Evolutionary conservation across 2,113 vertebrate genomes (phyloP).

Genomic region (Notarius lentiginosus): DNA sequence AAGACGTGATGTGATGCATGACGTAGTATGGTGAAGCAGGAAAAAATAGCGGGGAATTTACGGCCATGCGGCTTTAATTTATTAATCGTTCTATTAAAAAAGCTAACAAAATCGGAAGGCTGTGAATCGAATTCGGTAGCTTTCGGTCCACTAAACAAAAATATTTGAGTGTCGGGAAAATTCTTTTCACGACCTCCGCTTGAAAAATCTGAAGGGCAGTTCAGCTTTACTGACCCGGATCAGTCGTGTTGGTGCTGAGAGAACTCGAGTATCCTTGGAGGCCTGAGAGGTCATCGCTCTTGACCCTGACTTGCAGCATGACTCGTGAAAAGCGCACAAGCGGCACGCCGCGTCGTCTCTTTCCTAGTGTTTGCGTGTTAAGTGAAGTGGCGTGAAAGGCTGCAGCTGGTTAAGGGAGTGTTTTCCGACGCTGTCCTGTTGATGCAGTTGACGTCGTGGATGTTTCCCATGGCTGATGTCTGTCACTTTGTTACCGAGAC

Average conservation of each 20-base stretch:
- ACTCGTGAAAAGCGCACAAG: background rate
- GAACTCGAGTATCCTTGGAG: background rate
- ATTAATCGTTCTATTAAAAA: no score
- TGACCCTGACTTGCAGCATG: background rate
- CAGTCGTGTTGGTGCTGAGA: background rate
- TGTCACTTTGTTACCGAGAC: conserved; percentile 50
- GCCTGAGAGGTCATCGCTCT: background rate
- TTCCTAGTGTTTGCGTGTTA: conserved; percentile 28
- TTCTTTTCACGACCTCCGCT: no score
- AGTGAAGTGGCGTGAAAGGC: conserved; percentile 34
- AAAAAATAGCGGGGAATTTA: no score
- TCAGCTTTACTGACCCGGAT: no score
- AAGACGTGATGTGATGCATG: no score
- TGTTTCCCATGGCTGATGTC: conserved; percentile 48
- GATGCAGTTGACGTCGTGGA: conserved; percentile 58
- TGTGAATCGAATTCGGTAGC: no score
- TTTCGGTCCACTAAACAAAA: no score
- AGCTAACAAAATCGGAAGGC: no score
- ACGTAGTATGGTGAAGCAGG: no score
- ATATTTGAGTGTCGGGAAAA: no score
- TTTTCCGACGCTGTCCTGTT: conserved; percentile 32
- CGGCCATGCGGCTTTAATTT: no score
- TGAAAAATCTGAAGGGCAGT: no score
- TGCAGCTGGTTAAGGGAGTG: conserved; percentile 39
- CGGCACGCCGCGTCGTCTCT: background rate